These are phyloP conservation scores for Trichopoda pennipes DNA, from an alignment of 2,888 invertebrate species.

Conservation along the genomic window DNA sequence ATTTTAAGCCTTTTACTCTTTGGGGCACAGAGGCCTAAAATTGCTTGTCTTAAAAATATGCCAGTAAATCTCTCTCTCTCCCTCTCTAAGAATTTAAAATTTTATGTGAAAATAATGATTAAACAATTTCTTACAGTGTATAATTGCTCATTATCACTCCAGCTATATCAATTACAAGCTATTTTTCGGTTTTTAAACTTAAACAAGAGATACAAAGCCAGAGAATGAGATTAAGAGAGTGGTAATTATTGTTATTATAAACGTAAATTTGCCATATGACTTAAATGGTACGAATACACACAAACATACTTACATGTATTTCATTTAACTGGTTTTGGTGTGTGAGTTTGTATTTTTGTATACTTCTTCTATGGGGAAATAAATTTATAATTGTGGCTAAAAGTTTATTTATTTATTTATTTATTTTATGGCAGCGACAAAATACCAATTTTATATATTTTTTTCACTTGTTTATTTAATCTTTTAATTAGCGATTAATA, in stretches of 20 bases:
- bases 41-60: too few relatives aligned
- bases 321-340: constrained; percentile 39
- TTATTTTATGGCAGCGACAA: constrained; percentile 46
- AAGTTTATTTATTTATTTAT: too few relatives aligned
- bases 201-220: constrained; percentile 5
- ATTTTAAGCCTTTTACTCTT: too few relatives aligned
- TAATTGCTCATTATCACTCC: constrained; percentile 48
- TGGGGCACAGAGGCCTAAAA: too few relatives aligned
- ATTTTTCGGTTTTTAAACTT: constrained; percentile 60
- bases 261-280: too few relatives aligned
- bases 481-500: constrained; percentile 64
- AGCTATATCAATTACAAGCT: constrained; percentile 59
- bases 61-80: too few relatives aligned
- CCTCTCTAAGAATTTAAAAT: too few relatives aligned
- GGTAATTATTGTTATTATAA: background rate
- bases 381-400: constrained; percentile 44
- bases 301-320: background rate
- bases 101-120: background rate
- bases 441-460: constrained; percentile 33
- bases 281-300: too few relatives aligned
- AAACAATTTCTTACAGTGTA: constrained; percentile 45
- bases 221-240: constrained; percentile 34
- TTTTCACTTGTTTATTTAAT: constrained; percentile 63
- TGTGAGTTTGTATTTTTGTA: background rate
- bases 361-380: constrained; percentile 53